A percentile compares a stretch with the other conserved stretches of the same genome.
These are phyloP conservation scores for Ceratina japonica DNA, from an alignment of 1,140 invertebrate species.

Conservation along the genomic window DNA sequence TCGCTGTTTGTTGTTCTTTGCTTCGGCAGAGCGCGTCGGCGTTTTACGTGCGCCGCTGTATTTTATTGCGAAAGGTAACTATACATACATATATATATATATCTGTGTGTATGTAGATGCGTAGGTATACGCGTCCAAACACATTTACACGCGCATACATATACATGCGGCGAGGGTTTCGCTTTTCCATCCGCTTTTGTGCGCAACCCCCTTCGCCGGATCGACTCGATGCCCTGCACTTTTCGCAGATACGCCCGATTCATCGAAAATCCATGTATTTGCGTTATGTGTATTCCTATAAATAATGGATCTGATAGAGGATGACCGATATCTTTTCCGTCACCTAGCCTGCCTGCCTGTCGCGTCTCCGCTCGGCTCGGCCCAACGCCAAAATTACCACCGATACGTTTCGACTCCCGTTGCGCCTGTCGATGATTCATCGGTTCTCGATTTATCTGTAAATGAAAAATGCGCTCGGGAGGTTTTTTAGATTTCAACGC, in stretches of 20 bases:
- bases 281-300: constrained; percentile 51
- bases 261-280: constrained; percentile 56
- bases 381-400: background rate
- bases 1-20: constrained; percentile 72
- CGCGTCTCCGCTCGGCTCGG: background rate
- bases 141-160: constrained; percentile 25
- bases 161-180: constrained; percentile 47
- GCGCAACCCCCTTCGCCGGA: constrained; percentile 52
- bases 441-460: background rate
- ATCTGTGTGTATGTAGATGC: background rate
- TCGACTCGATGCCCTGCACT: constrained; percentile 54
- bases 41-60: constrained; percentile 59
- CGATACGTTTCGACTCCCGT: background rate
- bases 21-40: constrained; percentile 55
- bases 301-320: constrained; percentile 59
- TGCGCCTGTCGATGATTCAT: background rate
- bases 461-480: no score
- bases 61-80: constrained; percentile 60
- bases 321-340: constrained; percentile 34
- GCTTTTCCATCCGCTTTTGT: constrained; percentile 65
- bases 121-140: background rate
- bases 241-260: constrained; percentile 56
- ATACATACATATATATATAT: constrained; percentile 36
- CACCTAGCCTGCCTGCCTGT: no score
- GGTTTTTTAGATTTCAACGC: no score